phyloP scores from a whole-genome alignment of 2,888 invertebrate genomes.

The Macrophya annulata region DNA sequence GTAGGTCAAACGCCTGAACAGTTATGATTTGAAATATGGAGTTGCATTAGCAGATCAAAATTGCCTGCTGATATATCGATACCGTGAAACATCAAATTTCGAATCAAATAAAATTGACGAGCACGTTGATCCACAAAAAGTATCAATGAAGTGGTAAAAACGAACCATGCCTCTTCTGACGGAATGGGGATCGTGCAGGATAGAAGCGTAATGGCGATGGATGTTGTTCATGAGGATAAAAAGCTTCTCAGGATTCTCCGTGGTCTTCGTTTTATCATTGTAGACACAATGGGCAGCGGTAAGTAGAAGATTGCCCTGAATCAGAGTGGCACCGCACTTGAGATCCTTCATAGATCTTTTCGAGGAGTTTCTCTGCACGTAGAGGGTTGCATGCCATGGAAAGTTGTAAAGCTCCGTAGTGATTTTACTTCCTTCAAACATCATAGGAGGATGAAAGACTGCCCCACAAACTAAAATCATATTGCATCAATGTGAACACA shows the following conservation, averaged over 20 bases:
- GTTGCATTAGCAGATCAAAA: not conserved
- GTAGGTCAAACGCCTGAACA: too few species aligned
- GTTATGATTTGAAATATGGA: not conserved
- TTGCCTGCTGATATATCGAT: too few species aligned
- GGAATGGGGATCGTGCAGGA: slow-evolving; percentile 62
- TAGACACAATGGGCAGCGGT: slow-evolving; percentile 79
- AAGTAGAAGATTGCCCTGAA: slow-evolving; percentile 73
- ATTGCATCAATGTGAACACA: slow-evolving; percentile 60
- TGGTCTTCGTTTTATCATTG: slow-evolving; percentile 65
- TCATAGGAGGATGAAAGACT: slow-evolving; percentile 17
- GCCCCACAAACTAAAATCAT: slow-evolving; percentile 75
- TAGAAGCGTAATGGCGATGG: slow-evolving; percentile 71
- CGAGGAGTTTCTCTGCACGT: slow-evolving; percentile 61
- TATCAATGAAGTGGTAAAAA: not conserved
- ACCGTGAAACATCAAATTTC: not conserved
- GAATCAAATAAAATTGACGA: not conserved
- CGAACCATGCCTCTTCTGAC: slow-evolving; percentile 69
- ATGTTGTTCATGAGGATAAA: slow-evolving; percentile 75
- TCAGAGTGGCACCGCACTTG: slow-evolving; percentile 77
- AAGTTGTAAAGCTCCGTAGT: slow-evolving; percentile 71
- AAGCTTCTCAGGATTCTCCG: slow-evolving; percentile 64
- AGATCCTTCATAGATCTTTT: slow-evolving; percentile 65
- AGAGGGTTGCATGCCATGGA: slow-evolving; percentile 78
- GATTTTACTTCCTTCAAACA: slow-evolving; percentile 71
- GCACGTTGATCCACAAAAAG: not conserved